Base-by-base conservation (phyloP, 2,797 vertebrate genomes). In the Mus spretus region DNA sequence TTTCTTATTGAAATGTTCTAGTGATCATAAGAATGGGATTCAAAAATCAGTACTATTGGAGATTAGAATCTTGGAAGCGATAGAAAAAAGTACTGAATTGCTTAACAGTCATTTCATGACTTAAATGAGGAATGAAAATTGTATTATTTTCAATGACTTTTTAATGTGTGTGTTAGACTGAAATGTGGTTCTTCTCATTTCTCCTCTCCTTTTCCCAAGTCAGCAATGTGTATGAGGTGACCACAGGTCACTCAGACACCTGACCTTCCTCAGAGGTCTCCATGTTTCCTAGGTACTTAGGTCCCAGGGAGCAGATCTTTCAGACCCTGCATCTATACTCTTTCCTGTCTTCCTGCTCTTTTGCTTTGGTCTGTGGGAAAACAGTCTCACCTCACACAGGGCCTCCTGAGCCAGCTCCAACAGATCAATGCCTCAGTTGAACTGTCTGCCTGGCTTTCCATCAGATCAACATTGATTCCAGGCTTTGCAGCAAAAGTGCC, bases 381-480 rank as follows among this genome's bases (percentile, higher is more conserved):
- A 4, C 24, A 53, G 55, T 85, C 40, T 84, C 84, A 84, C 37
- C 24, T 50, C n/a, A 92, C 53, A 75, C 37, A 13, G 34, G 63
- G 40, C 22, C 83, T 81, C 82, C 55, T 57, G 47, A 55, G 44
- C 77, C 55, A 7, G 11, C 4, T 65, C 55, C 77, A 53, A 0
- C n/a, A 75, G 61, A 44, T 90, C 91, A 93, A 80, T 77, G 88
- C 74, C 47, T 91, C 10, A 0, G 55, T 22, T 17, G 3, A 65
- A 79, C 61, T 90, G 84, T 94, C 93, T 95, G 81, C 37, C 91
- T 91, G 65, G 84, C 65, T 95, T 95, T 79, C 80, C 91, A 65
- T 92, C 86, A 93, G 94, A 92, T 80, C 93, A 55, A 75, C 79
- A 94, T 86, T 83, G 57, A 92, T 67, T 86, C 53, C 80, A 83